Conservation (phyloP, 2,797 vertebrate genomes). For the Melopsittacus undulatus region DNA sequence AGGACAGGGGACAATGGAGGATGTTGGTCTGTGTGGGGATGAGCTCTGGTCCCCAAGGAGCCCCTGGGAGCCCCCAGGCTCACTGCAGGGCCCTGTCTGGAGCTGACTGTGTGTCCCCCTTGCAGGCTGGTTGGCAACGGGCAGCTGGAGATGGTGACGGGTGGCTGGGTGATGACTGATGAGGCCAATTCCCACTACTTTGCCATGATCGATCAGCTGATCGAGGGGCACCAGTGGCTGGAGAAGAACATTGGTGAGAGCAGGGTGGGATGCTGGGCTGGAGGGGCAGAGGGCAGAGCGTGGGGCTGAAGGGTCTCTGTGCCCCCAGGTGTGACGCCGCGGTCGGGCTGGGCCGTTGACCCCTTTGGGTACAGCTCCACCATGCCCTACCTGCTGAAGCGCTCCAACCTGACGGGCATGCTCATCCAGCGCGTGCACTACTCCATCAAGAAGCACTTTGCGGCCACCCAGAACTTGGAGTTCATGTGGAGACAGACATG, state of each 20-base stretch:
- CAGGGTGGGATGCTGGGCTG: rapidly evolving
- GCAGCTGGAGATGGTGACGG: conserved; percentile 95
- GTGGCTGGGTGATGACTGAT: conserved; percentile 98
- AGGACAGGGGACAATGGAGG: not conserved
- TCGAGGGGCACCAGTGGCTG: conserved; percentile 98
- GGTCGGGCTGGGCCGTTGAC: conserved; percentile 93
- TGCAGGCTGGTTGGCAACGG: conserved; percentile 82
- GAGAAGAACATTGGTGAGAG: conserved; percentile 91
- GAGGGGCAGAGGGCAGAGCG: not conserved
- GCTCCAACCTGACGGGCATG: conserved; percentile 94
- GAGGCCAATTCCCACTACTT: conserved; percentile 97
- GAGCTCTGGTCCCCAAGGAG: not conserved
- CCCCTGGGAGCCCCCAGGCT: not conserved
- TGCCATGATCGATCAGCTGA: conserved; percentile 97
- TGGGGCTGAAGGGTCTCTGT: not conserved
- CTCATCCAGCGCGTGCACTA: conserved; percentile 98
- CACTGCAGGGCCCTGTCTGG: not conserved
- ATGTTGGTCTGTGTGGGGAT: not conserved
- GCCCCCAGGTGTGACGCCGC: conserved; percentile 83
- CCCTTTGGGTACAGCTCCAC: conserved; percentile 96
- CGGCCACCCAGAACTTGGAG: conserved; percentile 91
- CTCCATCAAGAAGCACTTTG: conserved; percentile 95
- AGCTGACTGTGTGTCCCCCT: not conserved
- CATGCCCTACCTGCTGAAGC: conserved; percentile 94
- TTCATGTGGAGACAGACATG: conserved; percentile 99